phyloP scores from a whole-genome alignment of 2,113 vertebrate species.

The Empidonax traillii region DNA sequence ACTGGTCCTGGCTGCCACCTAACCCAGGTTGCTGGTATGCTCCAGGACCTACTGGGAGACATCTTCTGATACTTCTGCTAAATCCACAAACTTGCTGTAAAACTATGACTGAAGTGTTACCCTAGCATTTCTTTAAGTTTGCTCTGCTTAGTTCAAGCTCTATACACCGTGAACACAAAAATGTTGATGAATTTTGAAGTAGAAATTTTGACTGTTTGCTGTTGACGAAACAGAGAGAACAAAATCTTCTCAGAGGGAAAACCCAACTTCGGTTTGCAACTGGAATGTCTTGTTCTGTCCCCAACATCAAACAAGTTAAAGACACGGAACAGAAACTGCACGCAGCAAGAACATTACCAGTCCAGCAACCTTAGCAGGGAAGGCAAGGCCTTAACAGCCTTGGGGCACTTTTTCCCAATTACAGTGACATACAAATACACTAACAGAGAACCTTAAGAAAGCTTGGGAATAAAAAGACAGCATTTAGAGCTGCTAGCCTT shows the following conservation, averaged over 20 bases:
- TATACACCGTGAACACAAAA: background rate
- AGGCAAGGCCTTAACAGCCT: background rate
- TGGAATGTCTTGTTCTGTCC: background rate
- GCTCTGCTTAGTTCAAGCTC: background rate
- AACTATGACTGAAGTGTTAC: background rate
- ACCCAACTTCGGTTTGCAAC: background rate
- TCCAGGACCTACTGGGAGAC: background rate
- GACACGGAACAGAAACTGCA: fast-evolving
- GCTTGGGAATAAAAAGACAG: background rate
- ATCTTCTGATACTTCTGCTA: background rate
- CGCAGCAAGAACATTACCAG: background rate
- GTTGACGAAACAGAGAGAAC: background rate
- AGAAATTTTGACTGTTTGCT: background rate
- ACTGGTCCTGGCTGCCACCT: background rate
- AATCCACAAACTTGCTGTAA: background rate
- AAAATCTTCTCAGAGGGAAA: background rate
- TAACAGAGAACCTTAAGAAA: background rate
- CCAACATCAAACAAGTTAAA: background rate
- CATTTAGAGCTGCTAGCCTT: background rate
- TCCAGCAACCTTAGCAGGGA: background rate
- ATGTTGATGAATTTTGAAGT: background rate
- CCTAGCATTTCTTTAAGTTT: background rate
- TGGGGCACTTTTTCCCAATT: background rate
- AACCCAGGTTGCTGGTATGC: background rate
- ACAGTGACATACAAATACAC: background rate